Percentiles rank a stretch among this genome's conserved stretches.
These are phyloP conservation scores for Potorous gilbertii DNA, from an alignment of 2,797 vertebrate species.

Conservation along the genomic window DNA sequence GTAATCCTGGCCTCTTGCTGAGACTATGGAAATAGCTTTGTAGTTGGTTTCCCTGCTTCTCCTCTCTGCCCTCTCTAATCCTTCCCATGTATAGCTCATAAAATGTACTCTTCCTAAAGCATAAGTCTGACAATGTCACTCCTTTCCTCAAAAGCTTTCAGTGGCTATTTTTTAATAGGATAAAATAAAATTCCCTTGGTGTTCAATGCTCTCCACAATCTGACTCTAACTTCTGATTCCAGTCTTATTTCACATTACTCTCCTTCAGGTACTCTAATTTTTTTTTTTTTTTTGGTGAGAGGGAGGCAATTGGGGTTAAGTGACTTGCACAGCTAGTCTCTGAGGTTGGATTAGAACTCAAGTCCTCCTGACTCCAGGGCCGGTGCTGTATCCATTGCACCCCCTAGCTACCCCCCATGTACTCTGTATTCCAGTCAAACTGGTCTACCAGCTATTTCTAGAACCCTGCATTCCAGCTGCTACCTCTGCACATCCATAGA, in stretches of 20 bases:
- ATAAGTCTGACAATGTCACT: not conserved
- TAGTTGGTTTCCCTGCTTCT: not conserved
- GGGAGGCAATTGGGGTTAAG: not conserved
- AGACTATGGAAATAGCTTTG: not conserved
- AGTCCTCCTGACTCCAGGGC: not conserved
- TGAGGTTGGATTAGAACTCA: not conserved
- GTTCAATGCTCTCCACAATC: not conserved
- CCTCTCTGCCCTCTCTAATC: not conserved
- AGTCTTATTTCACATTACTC: not conserved
- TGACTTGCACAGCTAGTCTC: not conserved
- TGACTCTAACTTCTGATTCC: too few species aligned
- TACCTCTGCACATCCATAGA: not conserved
- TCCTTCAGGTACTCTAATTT: not conserved
- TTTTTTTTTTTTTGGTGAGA: too few species aligned
- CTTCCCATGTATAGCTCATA: not conserved
- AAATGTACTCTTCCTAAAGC: not conserved
- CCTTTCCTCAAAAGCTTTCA: not conserved
- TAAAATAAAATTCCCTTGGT: not conserved
- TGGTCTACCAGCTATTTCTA: not conserved
- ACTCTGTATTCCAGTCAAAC: not conserved
- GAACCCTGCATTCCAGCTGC: not conserved
- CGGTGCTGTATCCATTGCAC: not conserved
- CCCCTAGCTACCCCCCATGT: not conserved
- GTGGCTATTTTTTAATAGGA: not conserved
- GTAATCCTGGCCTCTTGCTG: not conserved